phyloP scores from a whole-genome alignment of 2,888 invertebrate species.

The Arrhopalites spinosus region DNA sequence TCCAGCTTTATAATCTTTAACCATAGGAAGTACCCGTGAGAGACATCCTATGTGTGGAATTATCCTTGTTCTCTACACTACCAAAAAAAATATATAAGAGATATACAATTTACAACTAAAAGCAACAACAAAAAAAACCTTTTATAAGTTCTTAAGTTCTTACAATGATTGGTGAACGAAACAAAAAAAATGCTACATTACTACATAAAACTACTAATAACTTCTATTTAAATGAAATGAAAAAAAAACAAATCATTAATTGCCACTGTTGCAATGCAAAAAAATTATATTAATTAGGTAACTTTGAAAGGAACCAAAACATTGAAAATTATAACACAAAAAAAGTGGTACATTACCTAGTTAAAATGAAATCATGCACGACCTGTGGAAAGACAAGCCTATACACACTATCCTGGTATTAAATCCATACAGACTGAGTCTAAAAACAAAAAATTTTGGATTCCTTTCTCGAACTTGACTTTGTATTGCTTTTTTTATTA shows the following conservation, averaged over 20 bases:
- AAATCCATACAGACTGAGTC: no score
- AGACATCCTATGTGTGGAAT: neutral
- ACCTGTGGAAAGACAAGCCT: conserved; percentile 20
- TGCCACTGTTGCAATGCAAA: conserved; percentile 32
- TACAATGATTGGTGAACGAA: neutral
- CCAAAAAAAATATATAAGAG: conserved; percentile 3
- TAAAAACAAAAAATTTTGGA: no score
- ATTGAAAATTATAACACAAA: neutral
- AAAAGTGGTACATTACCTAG: neutral
- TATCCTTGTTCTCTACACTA: neutral
- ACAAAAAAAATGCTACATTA: conserved; percentile 9
- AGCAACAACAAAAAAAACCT: neutral
- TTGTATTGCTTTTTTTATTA: no score
- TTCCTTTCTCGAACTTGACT: no score
- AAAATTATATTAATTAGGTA: conserved; percentile 2
- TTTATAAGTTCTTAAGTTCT: conserved; percentile 23
- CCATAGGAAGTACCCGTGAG: neutral
- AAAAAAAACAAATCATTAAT: neutral
- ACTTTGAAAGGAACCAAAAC: conserved; percentile 11
- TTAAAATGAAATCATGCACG: conserved; percentile 3
- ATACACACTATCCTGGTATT: no score
- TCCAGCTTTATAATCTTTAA: conserved; percentile 28
- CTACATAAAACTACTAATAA: conserved; percentile 2
- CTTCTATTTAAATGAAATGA: conserved; percentile 1
- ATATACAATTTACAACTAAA: neutral